These are phyloP conservation scores for Trissolcus japonicus DNA, from an alignment of 2,888 invertebrate genomes.

Conservation along the genomic window DNA sequence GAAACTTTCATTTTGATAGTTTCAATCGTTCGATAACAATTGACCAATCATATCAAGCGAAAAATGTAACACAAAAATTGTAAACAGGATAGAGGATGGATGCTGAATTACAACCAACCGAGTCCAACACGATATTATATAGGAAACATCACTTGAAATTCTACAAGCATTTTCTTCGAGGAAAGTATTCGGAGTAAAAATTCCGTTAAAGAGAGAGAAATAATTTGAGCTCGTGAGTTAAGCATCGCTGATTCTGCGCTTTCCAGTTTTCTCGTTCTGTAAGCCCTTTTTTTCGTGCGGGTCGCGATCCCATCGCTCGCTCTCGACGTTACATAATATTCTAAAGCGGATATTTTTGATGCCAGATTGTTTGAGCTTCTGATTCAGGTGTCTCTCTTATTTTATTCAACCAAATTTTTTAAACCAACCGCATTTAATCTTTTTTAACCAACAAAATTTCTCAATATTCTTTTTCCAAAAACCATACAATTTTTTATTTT, in stretches of 20 bases:
- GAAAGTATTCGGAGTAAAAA: slow-evolving; percentile 39
- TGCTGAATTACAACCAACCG: slow-evolving; percentile 35
- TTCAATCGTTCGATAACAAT: too few relatives aligned
- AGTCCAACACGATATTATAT: slow-evolving; percentile 33
- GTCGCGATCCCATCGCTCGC: slow-evolving; percentile 33
- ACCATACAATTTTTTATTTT: too few relatives aligned
- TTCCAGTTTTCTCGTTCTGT: slow-evolving; percentile 41
- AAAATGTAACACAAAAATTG: too few relatives aligned
- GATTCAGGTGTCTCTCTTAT: too few relatives aligned
- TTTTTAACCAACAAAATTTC: too few relatives aligned
- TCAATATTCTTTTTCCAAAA: too few relatives aligned
- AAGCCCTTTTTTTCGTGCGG: slow-evolving; percentile 43
- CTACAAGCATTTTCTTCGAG: slow-evolving; percentile 45
- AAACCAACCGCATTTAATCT: too few relatives aligned
- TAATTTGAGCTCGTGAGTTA: slow-evolving; percentile 46
- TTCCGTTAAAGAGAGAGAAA: slow-evolving; percentile 44
- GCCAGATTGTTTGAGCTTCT: background rate
- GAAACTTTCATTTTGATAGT: too few relatives aligned
- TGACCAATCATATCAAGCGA: too few relatives aligned
- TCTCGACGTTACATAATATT: slow-evolving; percentile 32
- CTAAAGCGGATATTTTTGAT: slow-evolving; percentile 20
- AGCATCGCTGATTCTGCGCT: slow-evolving; percentile 53
- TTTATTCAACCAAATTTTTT: too few relatives aligned
- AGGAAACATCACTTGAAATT: slow-evolving; percentile 35
- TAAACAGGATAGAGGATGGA: background rate